phyloP scores from a whole-genome alignment of 2,797 vertebrate genomes.

The Merluccius polli region DNA sequence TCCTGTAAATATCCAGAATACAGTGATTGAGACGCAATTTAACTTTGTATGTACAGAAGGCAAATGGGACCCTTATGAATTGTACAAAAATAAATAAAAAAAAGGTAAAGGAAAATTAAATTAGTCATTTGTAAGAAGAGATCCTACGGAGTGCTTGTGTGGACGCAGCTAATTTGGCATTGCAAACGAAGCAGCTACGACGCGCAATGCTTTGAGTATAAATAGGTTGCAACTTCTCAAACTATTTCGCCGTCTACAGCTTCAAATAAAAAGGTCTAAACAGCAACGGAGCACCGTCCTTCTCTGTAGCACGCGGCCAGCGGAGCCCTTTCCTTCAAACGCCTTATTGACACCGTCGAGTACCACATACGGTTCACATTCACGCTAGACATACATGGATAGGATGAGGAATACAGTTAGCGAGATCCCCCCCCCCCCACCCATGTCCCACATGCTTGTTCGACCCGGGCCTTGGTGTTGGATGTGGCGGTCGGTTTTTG shows the following conservation, averaged over 20 bases:
- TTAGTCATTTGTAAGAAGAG: background rate
- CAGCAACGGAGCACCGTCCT: background rate
- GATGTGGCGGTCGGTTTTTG: background rate
- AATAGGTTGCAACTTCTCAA: background rate
- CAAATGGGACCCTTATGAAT: background rate
- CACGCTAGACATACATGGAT: background rate
- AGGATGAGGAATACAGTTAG: background rate
- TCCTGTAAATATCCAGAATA: background rate
- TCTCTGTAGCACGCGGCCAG: background rate
- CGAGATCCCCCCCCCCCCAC: background rate
- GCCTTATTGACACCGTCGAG: background rate
- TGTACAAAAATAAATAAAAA: constrained; percentile 2
- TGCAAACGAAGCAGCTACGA: background rate
- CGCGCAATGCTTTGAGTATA: background rate
- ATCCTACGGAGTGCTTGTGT: background rate
- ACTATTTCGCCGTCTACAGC: background rate
- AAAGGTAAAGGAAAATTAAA: background rate
- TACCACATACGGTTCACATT: background rate
- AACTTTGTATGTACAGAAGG: background rate
- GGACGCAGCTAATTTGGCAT: background rate
- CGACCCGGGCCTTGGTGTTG: background rate
- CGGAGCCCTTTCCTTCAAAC: background rate
- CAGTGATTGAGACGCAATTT: background rate
- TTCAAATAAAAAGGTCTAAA: background rate
- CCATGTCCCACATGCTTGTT: background rate